A percentile compares a stretch with the other conserved stretches of the same genome.
These are phyloP conservation scores for Drosophila rufa DNA, from an alignment of 1,140 invertebrate species.

Conservation along the genomic window DNA sequence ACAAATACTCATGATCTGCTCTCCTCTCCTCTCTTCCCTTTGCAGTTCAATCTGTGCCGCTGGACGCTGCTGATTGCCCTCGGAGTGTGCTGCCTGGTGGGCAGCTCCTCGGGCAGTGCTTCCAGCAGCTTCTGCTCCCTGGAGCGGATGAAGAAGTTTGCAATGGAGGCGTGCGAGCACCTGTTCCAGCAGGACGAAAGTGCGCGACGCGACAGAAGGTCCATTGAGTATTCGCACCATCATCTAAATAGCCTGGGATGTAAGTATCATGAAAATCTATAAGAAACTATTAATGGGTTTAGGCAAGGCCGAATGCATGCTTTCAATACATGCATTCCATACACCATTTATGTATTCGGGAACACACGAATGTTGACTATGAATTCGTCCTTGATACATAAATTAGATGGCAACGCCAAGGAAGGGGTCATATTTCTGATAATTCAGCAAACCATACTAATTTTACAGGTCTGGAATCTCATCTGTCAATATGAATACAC, in stretches of 20 bases:
- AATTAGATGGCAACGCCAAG: too few species aligned
- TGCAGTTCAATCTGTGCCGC: constrained; percentile 69
- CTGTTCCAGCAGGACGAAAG: constrained; percentile 70
- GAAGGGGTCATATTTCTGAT: too few species aligned
- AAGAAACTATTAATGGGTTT: not conserved
- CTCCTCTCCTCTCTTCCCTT: constrained; percentile 1
- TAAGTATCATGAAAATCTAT: constrained; percentile 47
- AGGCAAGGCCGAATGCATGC: too few species aligned
- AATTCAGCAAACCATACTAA: too few species aligned
- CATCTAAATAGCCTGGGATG: constrained; percentile 58
- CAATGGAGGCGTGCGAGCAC: constrained; percentile 78
- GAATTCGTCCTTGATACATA: too few species aligned
- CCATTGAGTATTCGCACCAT: constrained; percentile 56
- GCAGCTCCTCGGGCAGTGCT: constrained; percentile 35
- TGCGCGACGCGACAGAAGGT: constrained; percentile 57
- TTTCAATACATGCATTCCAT: too few species aligned
- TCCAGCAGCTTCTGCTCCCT: constrained; percentile 62
- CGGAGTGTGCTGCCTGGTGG: constrained; percentile 50
- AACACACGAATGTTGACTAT: too few species aligned
- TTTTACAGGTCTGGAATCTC: too few species aligned
- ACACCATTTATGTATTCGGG: too few species aligned
- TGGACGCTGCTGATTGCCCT: constrained; percentile 45
- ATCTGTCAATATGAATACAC: too few species aligned
- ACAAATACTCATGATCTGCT: constrained; percentile 16
- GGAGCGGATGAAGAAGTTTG: constrained; percentile 75